These are phyloP conservation scores for Oligia latruncula DNA, from an alignment of 2,888 invertebrate species.

Conservation along the genomic window DNA sequence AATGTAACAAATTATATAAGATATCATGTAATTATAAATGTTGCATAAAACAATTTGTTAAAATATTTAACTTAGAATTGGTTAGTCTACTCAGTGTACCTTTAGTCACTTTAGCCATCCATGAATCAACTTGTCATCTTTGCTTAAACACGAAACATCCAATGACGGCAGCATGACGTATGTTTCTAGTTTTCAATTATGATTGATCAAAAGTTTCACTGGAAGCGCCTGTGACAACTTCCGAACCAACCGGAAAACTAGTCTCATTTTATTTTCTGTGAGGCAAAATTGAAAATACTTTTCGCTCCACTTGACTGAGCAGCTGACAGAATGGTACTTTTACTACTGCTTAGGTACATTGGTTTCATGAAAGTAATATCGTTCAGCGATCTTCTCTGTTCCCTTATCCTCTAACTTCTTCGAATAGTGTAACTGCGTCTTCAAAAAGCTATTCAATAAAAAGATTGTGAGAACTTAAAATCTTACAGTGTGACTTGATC, in stretches of 20 bases:
- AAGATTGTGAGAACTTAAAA: slow-evolving; percentile 66
- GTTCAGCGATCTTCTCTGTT: not conserved
- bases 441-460: slow-evolving; percentile 57
- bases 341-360: not conserved
- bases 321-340: slow-evolving; percentile 2
- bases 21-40: slow-evolving; percentile 29
- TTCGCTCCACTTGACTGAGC: slow-evolving; percentile 9
- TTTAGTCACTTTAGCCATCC: not conserved
- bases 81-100: not conserved
- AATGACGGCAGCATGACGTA: not conserved
- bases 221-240: slow-evolving; percentile 12
- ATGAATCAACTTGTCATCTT: not conserved
- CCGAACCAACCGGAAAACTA: not conserved
- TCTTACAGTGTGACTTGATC: slow-evolving; percentile 74
- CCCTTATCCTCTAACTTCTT: slow-evolving; percentile 22
- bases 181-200: slow-evolving; percentile 12
- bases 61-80: slow-evolving; percentile 1
- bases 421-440: slow-evolving; percentile 42
- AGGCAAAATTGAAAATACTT: slow-evolving; percentile 11
- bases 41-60: slow-evolving; percentile 17
- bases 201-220: slow-evolving; percentile 25
- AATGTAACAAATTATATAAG: slow-evolving; percentile 37
- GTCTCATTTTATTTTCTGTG: slow-evolving; percentile 21
- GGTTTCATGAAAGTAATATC: not conserved
- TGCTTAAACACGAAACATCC: not conserved